Evolutionary conservation across 2,113 vertebrate genomes (phyloP), one percentile per base, ranked within the genome.

Genomic region (Plectropomus leopardus): DNA sequence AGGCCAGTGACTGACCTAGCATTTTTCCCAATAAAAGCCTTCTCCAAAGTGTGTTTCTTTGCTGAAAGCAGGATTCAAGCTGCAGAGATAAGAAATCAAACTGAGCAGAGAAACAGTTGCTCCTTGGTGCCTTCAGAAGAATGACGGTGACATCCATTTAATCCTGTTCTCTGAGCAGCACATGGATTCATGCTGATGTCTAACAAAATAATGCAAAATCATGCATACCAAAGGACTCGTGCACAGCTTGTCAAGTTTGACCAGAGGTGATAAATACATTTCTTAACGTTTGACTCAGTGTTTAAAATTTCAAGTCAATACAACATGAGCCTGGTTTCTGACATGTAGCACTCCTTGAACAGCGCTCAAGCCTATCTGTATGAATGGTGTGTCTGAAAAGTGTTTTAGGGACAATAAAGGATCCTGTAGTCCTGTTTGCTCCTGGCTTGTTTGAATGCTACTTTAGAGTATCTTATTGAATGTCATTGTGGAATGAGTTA

Each of bases 171-270:
- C 59, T 76, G 61, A 83, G 51, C 23, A 70, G 64, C 45, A 45
- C 11, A 21, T 54, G 26, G 57, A 84, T 76, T 81, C 13, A 66
- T 77, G 6, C 45, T 70, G 36, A 83, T 75, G 69, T 88, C 59
- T 86, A 44, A 40, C 34, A 67, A 51, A 85, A 72, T 45, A 5
- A 66, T 73, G 50, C 80, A 82, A 55, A 67, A 48, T 60, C 40
- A 42, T 67, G 51, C 55, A 55, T 80, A 88, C 87, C 89, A 93
- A 92, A 93, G 88, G 69, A 88, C 28, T 76, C 24, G 0, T 68
- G 58, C 57, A 66, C n/a, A 67, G 67, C 63, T 67, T 51, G 59
- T 67, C 76, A 85, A 70, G 51, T 73, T 63, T 80, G 26, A 78
- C 30, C 54, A 61, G 72, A 51, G 19, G 7, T 80, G 77, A 64